Percentiles rank a stretch among this genome's conserved stretches.
These are phyloP conservation scores for Conops quadrifasciatus DNA, from an alignment of 2,888 invertebrate species.

Conservation along the genomic window DNA sequence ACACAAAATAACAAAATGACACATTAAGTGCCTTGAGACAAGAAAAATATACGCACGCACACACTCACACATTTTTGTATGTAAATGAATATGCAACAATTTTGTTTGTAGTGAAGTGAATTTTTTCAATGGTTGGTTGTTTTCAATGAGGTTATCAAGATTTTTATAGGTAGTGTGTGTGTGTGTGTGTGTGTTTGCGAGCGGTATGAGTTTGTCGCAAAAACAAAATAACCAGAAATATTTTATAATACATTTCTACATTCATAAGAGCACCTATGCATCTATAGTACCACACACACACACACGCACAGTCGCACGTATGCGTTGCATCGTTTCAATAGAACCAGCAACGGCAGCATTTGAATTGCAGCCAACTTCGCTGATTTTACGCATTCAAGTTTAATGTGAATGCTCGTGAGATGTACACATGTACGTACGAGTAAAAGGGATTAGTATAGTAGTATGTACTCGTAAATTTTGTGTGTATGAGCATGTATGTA, in stretches of 20 bases:
- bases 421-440: not conserved
- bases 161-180: not conserved
- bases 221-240: not conserved
- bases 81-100: too few species aligned
- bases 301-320: not conserved
- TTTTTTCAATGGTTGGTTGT: too few species aligned
- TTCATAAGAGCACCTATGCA: not conserved
- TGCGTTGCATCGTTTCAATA: too few species aligned
- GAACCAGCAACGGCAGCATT: not conserved
- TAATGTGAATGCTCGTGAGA: not conserved
- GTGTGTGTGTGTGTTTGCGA: not conserved
- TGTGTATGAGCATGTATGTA: not conserved
- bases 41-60: not conserved
- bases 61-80: not conserved
- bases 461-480: not conserved
- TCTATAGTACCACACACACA: not conserved
- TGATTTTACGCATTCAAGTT: constrained; percentile 12
- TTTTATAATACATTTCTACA: too few species aligned
- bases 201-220: not conserved
- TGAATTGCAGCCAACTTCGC: constrained; percentile 12
- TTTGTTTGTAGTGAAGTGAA: not conserved
- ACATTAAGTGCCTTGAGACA: not conserved
- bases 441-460: not conserved
- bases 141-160: not conserved
- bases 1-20: not conserved